Conservation (phyloP, 2,797 vertebrate genomes). For the Chelmon rostratus region DNA sequence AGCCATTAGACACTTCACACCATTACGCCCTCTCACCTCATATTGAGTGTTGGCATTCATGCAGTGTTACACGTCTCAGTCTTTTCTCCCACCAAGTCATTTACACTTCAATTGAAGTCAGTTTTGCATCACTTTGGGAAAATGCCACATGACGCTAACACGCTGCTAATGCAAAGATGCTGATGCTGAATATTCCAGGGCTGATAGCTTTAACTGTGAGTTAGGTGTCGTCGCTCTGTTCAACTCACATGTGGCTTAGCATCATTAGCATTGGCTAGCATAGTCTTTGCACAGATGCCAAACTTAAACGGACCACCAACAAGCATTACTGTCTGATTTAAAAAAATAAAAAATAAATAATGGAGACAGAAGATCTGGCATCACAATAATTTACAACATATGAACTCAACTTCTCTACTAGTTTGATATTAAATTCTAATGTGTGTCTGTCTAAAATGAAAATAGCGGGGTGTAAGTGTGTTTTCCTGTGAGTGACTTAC, state of each 20-base stretch:
- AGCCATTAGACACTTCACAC: constrained; percentile 24
- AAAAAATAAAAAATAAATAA: no score
- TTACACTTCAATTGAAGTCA: background rate
- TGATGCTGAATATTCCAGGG: background rate
- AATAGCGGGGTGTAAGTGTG: background rate
- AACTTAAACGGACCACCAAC: background rate
- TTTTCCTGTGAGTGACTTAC: constrained; percentile 85
- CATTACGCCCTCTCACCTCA: background rate
- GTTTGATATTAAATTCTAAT: background rate
- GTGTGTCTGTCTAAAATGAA: background rate
- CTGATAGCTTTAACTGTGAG: background rate
- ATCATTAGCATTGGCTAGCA: background rate
- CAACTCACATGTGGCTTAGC: background rate
- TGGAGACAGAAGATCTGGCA: background rate
- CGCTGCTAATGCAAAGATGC: background rate
- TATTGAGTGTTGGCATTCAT: background rate
- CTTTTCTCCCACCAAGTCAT: background rate
- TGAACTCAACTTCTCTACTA: background rate
- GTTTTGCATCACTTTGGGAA: background rate
- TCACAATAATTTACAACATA: background rate
- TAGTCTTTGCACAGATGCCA: background rate
- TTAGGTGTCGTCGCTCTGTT: background rate
- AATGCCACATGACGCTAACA: background rate
- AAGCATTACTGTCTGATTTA: background rate
- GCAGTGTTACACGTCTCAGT: background rate